Evolutionary conservation across 1,140 invertebrate genomes (phyloP), one percentile per base, ranked within the genome.

Genomic region (Brachionus paranguensis): DNA sequence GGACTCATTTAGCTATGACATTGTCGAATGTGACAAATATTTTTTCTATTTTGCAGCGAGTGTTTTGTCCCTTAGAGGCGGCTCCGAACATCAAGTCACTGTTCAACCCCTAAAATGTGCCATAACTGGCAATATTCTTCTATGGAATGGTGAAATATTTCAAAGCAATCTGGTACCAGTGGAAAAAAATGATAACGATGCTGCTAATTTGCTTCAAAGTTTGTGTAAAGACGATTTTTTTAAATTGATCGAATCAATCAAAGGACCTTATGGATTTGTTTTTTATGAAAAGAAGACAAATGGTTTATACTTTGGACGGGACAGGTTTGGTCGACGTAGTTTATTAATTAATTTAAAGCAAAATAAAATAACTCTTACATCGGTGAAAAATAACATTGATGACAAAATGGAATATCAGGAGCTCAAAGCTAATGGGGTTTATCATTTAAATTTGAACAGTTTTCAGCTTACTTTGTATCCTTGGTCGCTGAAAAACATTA

Each of bases 111-210:
- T 90, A n/a, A 74, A 90, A 29, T 76, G 72, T 50, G 89, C 92
- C 87, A 85, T 86, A 3, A 85, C 88, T 55, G 90, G 92, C 33
- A 92, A 92, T 86, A 86, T 92, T 83, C 87, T 95, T 50, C 86
- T 94, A 12, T 95, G 93, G 92, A 95, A 95, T 91, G 94, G 94
- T 78, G 94, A 95, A 90, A 90, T 94, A 84, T 95, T 93, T 88
- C 91, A 89, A 86, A 91, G 91, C 5, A n/a, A 50, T 27, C 12
- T 76, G 24, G 43, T 76, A 37, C 5, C 3, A 8, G 17, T 50
- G 1, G 14, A 68, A 68, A 14, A 64, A 45, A 70, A 60, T 29
- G 41, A 68, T 10, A 68, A 68, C 33, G 64, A 68, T 37, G 53
- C 17, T 29, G 10, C 29, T 8, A 41, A 86, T 12, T 85, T 88